Conservation (phyloP, 2,888 invertebrate genomes). For the Geotrupes spiniger region DNA sequence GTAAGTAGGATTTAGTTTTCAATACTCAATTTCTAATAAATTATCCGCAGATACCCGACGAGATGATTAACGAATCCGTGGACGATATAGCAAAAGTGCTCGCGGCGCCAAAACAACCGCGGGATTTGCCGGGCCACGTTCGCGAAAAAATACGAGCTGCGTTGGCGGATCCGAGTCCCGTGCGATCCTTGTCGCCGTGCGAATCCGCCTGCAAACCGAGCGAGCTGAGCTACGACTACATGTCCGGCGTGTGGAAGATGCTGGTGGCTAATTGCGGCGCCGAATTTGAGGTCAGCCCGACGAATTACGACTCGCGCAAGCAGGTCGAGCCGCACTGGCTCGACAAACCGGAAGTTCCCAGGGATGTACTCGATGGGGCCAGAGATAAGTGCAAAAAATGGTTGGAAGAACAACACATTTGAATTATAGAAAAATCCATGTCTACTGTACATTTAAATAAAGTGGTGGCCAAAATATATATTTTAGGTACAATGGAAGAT, state of each 20-base stretch:
- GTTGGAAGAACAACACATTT: slow-evolving; percentile 30
- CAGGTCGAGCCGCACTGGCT: slow-evolving; percentile 34
- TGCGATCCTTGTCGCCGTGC: slow-evolving; percentile 7
- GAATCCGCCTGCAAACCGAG: slow-evolving; percentile 13
- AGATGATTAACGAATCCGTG: slow-evolving; percentile 23
- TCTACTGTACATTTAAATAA: no score
- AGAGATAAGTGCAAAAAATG: slow-evolving; percentile 40
- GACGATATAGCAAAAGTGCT: slow-evolving; percentile 21
- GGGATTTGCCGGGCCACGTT: slow-evolving; percentile 16
- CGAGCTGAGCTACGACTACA: slow-evolving; percentile 26
- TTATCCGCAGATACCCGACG: slow-evolving; percentile 20
- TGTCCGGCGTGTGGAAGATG: slow-evolving; percentile 38
- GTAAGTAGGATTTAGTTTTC: neutral
- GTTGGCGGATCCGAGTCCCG: slow-evolving; percentile 15
- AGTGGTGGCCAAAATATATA: slow-evolving; percentile 2
- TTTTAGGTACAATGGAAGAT: no score
- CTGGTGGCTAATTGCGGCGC: slow-evolving; percentile 29
- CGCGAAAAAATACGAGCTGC: slow-evolving; percentile 14
- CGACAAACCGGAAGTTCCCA: slow-evolving; percentile 33
- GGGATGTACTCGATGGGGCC: slow-evolving; percentile 35
- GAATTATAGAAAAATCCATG: no score
- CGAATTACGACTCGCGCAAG: slow-evolving; percentile 32
- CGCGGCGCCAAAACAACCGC: slow-evolving; percentile 10
- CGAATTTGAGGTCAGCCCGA: slow-evolving; percentile 33
- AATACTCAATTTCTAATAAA: neutral